These are phyloP conservation scores for Megalurothrips usitatus DNA, from an alignment of 2,888 invertebrate species.

Conservation along the genomic window DNA sequence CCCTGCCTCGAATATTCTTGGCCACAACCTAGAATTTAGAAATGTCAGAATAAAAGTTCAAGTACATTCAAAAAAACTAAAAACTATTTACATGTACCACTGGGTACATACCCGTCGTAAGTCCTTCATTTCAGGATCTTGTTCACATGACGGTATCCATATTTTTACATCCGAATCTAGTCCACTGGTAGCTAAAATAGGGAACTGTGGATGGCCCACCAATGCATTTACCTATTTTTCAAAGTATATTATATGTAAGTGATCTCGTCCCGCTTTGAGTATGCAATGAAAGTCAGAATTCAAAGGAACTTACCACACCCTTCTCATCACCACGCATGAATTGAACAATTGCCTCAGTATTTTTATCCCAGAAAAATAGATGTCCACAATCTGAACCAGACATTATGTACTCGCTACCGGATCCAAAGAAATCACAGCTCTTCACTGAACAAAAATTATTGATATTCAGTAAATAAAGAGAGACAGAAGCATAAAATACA, in stretches of 20 bases:
- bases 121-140: slow-evolving; percentile 37
- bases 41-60: not conserved
- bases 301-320: slow-evolving; percentile 66
- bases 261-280: not conserved
- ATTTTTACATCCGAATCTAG: slow-evolving; percentile 89
- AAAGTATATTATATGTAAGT: slow-evolving; percentile 3
- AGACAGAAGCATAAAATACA: not conserved
- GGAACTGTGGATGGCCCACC: slow-evolving; percentile 83
- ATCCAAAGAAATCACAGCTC: slow-evolving; percentile 91
- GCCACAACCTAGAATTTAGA: not conserved
- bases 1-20: not conserved
- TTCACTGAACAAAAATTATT: slow-evolving; percentile 56
- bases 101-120: slow-evolving; percentile 35
- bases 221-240: slow-evolving; percentile 75
- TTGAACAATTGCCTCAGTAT: slow-evolving; percentile 82
- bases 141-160: slow-evolving; percentile 72
- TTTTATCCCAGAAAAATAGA: slow-evolving; percentile 82
- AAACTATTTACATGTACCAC: not conserved
- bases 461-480: slow-evolving; percentile 17
- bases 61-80: not conserved
- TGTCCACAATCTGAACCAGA: slow-evolving; percentile 93
- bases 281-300: slow-evolving; percentile 32
- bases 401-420: slow-evolving; percentile 81
- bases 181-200: slow-evolving; percentile 86
- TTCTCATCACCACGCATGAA: slow-evolving; percentile 75